Conservation (phyloP, 2,888 invertebrate genomes). For the Liodrosophila aerea region DNA sequence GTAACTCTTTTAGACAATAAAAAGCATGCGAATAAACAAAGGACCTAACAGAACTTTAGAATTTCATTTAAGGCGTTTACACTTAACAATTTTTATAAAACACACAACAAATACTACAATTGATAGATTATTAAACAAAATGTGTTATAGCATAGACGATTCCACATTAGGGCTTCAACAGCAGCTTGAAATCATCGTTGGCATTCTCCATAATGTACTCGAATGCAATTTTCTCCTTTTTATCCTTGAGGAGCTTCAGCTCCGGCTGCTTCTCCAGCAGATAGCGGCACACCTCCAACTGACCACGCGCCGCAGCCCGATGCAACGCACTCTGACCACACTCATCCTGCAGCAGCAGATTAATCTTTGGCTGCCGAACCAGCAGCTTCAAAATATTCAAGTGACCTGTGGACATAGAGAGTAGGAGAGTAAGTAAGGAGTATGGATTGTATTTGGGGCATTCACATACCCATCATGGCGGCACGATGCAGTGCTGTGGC, state of each 20-base stretch:
- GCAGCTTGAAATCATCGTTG: slow-evolving; percentile 81
- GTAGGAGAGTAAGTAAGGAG: not conserved
- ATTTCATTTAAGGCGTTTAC: slow-evolving; percentile 28
- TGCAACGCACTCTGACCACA: slow-evolving; percentile 93
- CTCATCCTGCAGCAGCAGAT: slow-evolving; percentile 86
- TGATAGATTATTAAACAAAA: too few species aligned
- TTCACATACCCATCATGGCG: slow-evolving; percentile 86
- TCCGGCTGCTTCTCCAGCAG: slow-evolving; percentile 70
- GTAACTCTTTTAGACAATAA: slow-evolving; percentile 19
- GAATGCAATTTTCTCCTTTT: slow-evolving; percentile 83
- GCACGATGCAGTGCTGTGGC: slow-evolving; percentile 93
- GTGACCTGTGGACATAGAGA: slow-evolving; percentile 87
- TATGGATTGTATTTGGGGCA: not conserved
- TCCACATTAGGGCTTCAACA: slow-evolving; percentile 79
- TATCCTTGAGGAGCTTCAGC: slow-evolving; percentile 81
- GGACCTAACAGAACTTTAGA: slow-evolving; percentile 6
- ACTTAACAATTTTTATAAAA: too few species aligned
- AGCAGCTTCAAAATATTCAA: slow-evolving; percentile 86
- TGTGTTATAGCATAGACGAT: slow-evolving; percentile 22
- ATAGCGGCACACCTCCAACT: slow-evolving; percentile 80
- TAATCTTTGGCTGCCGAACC: slow-evolving; percentile 85
- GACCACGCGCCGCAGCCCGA: slow-evolving; percentile 86
- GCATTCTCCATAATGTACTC: slow-evolving; percentile 81
- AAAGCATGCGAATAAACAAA: slow-evolving; percentile 1
- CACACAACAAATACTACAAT: slow-evolving; percentile 23